Evolutionary conservation across 1,140 invertebrate genomes (phyloP).

Genomic region (Neodiprion fabricii): DNA sequence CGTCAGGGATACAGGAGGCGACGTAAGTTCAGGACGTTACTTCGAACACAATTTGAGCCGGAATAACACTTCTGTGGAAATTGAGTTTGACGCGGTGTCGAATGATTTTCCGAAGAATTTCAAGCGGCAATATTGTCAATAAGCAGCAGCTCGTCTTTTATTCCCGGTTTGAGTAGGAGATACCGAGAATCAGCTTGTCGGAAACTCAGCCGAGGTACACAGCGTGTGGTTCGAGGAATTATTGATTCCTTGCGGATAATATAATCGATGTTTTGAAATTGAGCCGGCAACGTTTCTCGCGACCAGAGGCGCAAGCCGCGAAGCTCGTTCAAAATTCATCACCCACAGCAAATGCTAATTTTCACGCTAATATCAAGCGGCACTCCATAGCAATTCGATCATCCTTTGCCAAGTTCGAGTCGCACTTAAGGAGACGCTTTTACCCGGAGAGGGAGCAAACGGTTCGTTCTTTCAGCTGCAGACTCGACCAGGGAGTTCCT

Average conservation of each 20-base stretch:
- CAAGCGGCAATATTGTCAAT: neutral
- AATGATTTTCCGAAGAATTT: neutral
- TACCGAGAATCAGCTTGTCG: slow-evolving; percentile 38
- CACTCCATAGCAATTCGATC: neutral
- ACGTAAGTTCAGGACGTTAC: too few species aligned
- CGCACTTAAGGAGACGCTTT: neutral
- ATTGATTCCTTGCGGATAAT: slow-evolving; percentile 34
- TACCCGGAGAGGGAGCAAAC: neutral
- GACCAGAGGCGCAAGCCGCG: neutral
- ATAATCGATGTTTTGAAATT: slow-evolving; percentile 48
- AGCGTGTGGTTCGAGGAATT: slow-evolving; percentile 46
- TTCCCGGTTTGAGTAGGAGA: neutral
- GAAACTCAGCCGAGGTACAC: slow-evolving; percentile 30
- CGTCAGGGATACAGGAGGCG: too few species aligned
- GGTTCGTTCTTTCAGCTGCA: neutral
- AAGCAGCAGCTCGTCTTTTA: neutral
- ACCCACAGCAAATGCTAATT: neutral
- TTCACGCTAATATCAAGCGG: neutral
- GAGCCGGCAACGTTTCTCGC: slow-evolving; percentile 28
- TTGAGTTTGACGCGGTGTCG: neutral
- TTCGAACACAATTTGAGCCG: too few species aligned
- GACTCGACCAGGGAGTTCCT: neutral
- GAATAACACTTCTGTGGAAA: too few species aligned
- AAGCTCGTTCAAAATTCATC: neutral
- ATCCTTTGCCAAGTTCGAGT: neutral